Percentiles rank a stretch among this genome's conserved stretches.
Evolutionary conservation across 2,113 vertebrate species (phyloP).

Genomic region (Geococcyx californianus): DNA sequence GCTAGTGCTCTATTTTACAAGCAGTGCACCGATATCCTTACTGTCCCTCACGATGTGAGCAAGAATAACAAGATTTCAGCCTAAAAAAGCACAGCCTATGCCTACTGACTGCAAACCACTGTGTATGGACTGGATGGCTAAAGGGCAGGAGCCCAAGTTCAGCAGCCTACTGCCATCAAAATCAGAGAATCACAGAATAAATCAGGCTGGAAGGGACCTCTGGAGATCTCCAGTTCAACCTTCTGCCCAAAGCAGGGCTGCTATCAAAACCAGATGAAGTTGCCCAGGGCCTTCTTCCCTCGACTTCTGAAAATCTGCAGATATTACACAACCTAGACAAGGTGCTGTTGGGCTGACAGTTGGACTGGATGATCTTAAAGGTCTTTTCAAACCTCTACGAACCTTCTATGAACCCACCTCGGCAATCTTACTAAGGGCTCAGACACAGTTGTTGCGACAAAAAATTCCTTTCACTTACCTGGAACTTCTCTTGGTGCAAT

Average conservation of each 20-base stretch:
- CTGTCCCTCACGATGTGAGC: neutral
- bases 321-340: too few relatives aligned
- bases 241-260: too few relatives aligned
- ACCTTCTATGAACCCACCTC: too few relatives aligned
- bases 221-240: too few relatives aligned
- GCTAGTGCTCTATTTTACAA: neutral
- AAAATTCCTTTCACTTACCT: neutral
- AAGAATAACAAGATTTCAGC: neutral
- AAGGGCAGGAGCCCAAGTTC: neutral
- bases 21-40: neutral
- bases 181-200: neutral
- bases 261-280: too few relatives aligned
- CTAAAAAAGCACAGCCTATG: neutral
- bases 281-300: too few relatives aligned
- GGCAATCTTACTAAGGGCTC: neutral
- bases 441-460: neutral
- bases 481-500: neutral
- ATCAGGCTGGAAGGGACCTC: too few relatives aligned
- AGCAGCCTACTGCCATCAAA: neutral
- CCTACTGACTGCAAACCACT: neutral
- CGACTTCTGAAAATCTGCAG: too few relatives aligned
- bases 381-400: too few relatives aligned
- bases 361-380: too few relatives aligned
- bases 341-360: too few relatives aligned
- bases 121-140: fast-evolving